Evolutionary conservation across 1,140 invertebrate genomes (phyloP), one percentile per base, ranked within the genome.

Genomic region (Neodiprion pinetum): DNA sequence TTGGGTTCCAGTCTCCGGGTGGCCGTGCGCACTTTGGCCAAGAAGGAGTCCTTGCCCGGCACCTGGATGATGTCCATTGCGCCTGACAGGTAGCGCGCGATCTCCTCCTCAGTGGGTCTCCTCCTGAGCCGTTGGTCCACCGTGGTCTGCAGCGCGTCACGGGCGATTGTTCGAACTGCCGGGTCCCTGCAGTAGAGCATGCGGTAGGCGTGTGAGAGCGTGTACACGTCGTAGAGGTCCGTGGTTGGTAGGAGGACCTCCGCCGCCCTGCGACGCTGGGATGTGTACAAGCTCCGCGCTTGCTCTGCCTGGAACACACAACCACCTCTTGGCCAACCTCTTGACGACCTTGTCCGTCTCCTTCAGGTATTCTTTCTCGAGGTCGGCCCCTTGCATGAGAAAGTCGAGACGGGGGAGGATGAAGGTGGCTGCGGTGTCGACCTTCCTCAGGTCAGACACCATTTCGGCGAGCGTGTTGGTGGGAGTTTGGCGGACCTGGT

Each of bases 321-420:
- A 7, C 80, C 82, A 85, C 0, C 7, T 49, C 47, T 86, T 84
- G 1, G 76, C 79, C 12, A 72, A 61, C 11, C 67, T 78, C 40
- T 80, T 80, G 9, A 86, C 67, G 0, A 11, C 14, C 0, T 73
- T 74, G 70, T 85, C 86, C 12, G 79, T 66, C 0, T 1, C n/a
- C 0, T 11, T 79, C 14, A 81, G 67, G 0, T 73, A 40, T 0
- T 61, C 21, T 40, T 85, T 86, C 10, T 73, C 9, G 11, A 84
- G 50, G 0, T 72, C 21, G 7, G 75, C 73, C 4, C 81, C 79
- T n/a, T 81, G 66, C 50, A 86, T 71, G 12, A 80, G 21, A 67
- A 86, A 88, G 70, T 81, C 78, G 0, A 87, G 67, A 3, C 78
- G 66, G 1, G 87, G 82, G 49, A 85, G 21, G 0, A 88, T 74